Base-by-base conservation (phyloP, 2,888 invertebrate species). In the Lagria hirta region DNA sequence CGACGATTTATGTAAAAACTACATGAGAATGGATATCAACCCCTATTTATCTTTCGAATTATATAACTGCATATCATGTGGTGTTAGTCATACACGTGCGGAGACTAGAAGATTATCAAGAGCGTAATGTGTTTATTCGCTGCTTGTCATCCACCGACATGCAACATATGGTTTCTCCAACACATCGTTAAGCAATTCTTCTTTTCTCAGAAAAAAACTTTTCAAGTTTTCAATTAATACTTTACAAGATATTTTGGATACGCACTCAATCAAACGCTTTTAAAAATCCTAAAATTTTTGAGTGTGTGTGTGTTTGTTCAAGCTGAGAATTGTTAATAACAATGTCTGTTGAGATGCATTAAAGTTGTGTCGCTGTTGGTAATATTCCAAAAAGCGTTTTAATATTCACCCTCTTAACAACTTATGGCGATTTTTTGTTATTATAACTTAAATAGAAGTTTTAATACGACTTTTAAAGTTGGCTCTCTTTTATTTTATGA, bases 51-150 rank as follows among this genome's bases (percentile, higher is more conserved):
- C 66, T 64, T 64, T 51, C 49, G 60, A 65, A 65, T 66, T 68
- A 65, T n/a, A n/a, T 65, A 62, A 63, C 64, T 62, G 64, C 65
- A 60, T 60, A 63, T 65, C 64, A 65, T 65, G 61, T 60, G 63
- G 62, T 60, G 64, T 68, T 70, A 68, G 67, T 70, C 69, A 70
- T 68, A 64, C 64, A 62, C 64, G 64, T 64, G 64, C 57, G 55
- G 48, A 57, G 54, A 52, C 48, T 47, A 23, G 21, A 55, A 56
- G 49, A 59, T 58, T 59, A 61, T 63, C 55, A 57, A 48, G 48
- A 57, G 52, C 56, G 54, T 59, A 58, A 61, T 61, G 59, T 63
- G 61, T 62, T 63, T 62, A 63, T 63, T 61, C 54, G 60, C 48
- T 49, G 49, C 51, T 58, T 58, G 56, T 58, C 60, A 51, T 49